Conservation (phyloP, 2,113 vertebrate genomes). For the Chlamydotis undulata region DNA sequence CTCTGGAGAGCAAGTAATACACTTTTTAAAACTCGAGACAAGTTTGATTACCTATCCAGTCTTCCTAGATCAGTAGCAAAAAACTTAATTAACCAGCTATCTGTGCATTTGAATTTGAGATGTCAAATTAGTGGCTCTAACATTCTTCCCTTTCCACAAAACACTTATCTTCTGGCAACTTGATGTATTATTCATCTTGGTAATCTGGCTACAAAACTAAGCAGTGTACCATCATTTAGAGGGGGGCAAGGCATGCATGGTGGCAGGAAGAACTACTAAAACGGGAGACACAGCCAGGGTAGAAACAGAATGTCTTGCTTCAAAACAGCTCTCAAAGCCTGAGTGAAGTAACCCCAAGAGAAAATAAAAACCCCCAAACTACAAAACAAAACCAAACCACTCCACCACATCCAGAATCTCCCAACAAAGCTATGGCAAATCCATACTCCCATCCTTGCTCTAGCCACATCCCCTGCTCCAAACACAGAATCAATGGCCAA, state of each 20-base stretch:
- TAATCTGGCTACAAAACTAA: not conserved
- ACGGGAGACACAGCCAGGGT: not conserved
- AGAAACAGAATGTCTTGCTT: not conserved
- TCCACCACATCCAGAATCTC: not conserved
- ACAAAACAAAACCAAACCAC: not conserved
- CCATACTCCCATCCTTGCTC: not conserved
- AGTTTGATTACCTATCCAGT: not conserved
- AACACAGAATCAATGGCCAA: not conserved
- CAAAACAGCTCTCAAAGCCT: not conserved
- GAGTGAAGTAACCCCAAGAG: not conserved
- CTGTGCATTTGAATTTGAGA: not conserved
- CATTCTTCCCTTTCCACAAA: not conserved
- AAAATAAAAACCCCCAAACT: not conserved
- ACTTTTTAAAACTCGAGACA: accelerated
- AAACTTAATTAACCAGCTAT: not conserved
- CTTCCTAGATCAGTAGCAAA: not conserved
- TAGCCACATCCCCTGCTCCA: not conserved
- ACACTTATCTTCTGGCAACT: not conserved
- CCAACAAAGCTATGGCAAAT: not conserved
- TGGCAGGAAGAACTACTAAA: not conserved
- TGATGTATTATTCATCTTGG: not conserved
- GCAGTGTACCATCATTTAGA: not conserved
- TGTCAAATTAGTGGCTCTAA: not conserved
- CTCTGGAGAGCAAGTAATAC: not conserved
- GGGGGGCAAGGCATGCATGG: not conserved